A percentile compares a stretch with the other conserved stretches of the same genome.
phyloP scores from a whole-genome alignment of 2,113 vertebrate species.

The Crotalus horridus region DNA sequence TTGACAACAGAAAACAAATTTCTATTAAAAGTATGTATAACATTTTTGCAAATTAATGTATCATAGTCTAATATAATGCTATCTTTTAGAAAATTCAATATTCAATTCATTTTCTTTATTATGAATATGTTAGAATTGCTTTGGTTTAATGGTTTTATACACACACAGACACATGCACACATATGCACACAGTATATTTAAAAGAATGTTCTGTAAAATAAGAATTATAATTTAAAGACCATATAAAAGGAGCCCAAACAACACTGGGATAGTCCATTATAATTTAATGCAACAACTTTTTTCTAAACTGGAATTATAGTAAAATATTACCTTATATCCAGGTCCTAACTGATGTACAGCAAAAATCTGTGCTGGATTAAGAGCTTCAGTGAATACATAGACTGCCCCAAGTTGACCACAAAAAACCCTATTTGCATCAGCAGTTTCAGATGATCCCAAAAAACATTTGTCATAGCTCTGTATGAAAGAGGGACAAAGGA shows the following conservation, averaged over 20 bases:
- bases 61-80: neutral
- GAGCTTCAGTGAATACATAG: constrained; percentile 93
- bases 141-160: neutral
- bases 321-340: constrained; percentile 87
- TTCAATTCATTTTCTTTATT: neutral
- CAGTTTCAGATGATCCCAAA: constrained; percentile 95
- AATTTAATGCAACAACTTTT: neutral
- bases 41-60: neutral
- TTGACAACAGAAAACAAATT: neutral
- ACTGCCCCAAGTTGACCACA: constrained; percentile 95
- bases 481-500: constrained; percentile 29
- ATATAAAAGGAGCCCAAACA: neutral
- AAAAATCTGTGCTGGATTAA: constrained; percentile 97
- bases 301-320: neutral
- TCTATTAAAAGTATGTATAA: neutral
- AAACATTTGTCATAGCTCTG: constrained; percentile 99
- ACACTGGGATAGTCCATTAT: neutral
- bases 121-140: neutral
- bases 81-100: neutral
- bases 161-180: neutral
- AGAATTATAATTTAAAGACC: neutral
- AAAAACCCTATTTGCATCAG: constrained; percentile 94
- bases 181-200: neutral
- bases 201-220: neutral
- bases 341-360: constrained; percentile 96